These are phyloP conservation scores for Drosophila burlai DNA, from an alignment of 1,140 invertebrate genomes.

Conservation along the genomic window DNA sequence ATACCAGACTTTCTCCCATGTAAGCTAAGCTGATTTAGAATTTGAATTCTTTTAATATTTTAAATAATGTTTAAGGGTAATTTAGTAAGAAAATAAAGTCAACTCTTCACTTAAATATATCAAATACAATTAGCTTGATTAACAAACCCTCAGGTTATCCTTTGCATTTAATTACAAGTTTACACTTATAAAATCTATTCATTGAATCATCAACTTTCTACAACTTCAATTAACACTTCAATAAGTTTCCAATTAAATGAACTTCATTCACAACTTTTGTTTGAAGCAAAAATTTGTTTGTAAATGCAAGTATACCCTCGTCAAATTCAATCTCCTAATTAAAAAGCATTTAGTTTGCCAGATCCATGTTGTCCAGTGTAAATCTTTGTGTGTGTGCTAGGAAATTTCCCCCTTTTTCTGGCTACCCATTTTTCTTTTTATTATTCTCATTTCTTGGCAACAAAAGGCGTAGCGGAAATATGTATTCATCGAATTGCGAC, in stretches of 20 bases:
- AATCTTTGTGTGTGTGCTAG: not conserved
- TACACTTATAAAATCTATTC: not conserved
- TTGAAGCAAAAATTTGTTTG: not conserved
- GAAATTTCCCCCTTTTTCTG: not conserved
- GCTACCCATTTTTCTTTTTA: conserved; percentile 23
- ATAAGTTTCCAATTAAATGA: not conserved
- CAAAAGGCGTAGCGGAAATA: conserved; percentile 8
- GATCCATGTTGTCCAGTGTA: not conserved
- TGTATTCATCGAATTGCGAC: conserved; percentile 20
- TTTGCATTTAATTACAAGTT: not conserved
- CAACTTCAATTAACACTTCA: not conserved
- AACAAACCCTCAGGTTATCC: not conserved
- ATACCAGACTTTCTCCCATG: not conserved
- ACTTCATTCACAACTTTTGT: not conserved
- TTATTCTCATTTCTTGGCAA: conserved; percentile 19
- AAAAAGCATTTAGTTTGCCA: not conserved
- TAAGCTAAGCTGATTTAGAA: not conserved
- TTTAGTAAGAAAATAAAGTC: not conserved
- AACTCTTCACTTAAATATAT: not conserved
- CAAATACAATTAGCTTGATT: not conserved
- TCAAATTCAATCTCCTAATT: not conserved
- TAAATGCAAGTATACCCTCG: not conserved
- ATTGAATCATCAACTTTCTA: not conserved
- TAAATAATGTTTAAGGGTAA: not conserved
- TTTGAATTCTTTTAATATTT: not conserved